These are phyloP conservation scores for Meghimatium bilineatum DNA, from an alignment of 2,888 invertebrate genomes.

Conservation along the genomic window DNA sequence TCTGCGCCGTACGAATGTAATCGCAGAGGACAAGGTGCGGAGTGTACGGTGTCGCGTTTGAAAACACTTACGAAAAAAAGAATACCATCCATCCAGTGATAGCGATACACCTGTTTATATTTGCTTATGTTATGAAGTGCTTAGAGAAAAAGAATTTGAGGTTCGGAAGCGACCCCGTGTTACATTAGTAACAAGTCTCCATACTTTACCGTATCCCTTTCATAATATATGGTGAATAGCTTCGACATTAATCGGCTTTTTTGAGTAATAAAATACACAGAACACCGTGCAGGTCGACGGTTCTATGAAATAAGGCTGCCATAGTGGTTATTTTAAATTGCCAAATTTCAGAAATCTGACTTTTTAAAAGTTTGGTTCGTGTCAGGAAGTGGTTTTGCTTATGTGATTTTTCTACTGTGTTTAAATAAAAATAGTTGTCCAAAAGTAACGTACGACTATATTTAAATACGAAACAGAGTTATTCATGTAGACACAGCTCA, in stretches of 20 bases:
- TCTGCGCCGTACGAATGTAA: background rate
- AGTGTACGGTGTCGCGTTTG: conserved; percentile 13
- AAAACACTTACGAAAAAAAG: background rate
- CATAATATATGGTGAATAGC: conserved; percentile 17
- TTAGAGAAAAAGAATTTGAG: background rate
- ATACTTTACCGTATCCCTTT: background rate
- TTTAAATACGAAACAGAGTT: too few relatives aligned
- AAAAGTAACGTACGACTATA: too few relatives aligned
- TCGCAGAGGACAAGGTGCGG: background rate
- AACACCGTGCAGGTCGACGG: conserved; percentile 7
- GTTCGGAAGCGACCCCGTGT: background rate
- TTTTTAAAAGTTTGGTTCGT: too few relatives aligned
- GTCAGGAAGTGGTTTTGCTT: too few relatives aligned
- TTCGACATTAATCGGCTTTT: background rate
- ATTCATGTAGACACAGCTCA: too few relatives aligned
- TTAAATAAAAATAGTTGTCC: too few relatives aligned
- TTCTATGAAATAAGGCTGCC: background rate
- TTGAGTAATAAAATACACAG: background rate
- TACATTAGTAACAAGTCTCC: conserved; percentile 21
- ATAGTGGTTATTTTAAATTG: too few relatives aligned
- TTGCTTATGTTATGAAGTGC: conserved; percentile 9
- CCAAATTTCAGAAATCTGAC: too few relatives aligned
- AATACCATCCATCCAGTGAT: conserved; percentile 17
- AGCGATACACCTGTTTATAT: conserved; percentile 44
- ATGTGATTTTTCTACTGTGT: too few relatives aligned